Percentiles rank a stretch among this genome's conserved stretches.
Conservation (phyloP, 2,888 invertebrate species). For the Physocephala rufipes region DNA sequence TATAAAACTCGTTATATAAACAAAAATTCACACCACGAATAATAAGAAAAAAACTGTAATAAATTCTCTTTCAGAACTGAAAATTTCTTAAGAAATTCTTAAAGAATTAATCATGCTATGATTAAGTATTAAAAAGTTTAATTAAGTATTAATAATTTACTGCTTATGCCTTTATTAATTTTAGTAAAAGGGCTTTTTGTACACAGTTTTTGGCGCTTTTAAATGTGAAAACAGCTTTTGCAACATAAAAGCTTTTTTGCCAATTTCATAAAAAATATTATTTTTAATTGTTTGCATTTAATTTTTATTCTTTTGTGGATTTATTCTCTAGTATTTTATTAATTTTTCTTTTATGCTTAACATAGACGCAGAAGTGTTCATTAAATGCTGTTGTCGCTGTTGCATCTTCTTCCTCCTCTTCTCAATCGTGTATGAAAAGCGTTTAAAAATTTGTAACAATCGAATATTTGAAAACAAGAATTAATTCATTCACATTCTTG, state of each 20-base stretch:
- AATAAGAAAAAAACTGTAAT: slow-evolving; percentile 7
- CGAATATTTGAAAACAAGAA: slow-evolving; percentile 22
- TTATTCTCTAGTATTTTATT: slow-evolving; percentile 15
- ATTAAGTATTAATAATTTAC: slow-evolving; percentile 20
- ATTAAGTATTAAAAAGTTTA: no score
- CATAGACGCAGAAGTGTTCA: slow-evolving; percentile 2
- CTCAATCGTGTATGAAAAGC: no score
- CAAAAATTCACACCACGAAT: slow-evolving; percentile 40
- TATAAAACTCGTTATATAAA: slow-evolving; percentile 23
- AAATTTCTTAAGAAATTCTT: slow-evolving; percentile 7
- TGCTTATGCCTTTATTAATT: slow-evolving; percentile 37
- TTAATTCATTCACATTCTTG: neutral
- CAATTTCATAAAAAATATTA: neutral
- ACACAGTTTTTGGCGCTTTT: slow-evolving; percentile 30
- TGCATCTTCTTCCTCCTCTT: no score
- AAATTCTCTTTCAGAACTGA: slow-evolving; percentile 14
- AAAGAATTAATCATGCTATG: no score
- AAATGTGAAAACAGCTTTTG: slow-evolving; percentile 38
- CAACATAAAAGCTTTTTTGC: slow-evolving; percentile 35
- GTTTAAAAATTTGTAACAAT: neutral
- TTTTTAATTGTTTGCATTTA: slow-evolving; percentile 8
- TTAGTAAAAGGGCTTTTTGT: slow-evolving; percentile 18
- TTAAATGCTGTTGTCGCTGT: neutral
- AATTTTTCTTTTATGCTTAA: slow-evolving; percentile 2
- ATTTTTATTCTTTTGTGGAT: slow-evolving; percentile 8